Conservation (phyloP, 2,797 vertebrate genomes). For the Pangasius sanitwongsei region DNA sequence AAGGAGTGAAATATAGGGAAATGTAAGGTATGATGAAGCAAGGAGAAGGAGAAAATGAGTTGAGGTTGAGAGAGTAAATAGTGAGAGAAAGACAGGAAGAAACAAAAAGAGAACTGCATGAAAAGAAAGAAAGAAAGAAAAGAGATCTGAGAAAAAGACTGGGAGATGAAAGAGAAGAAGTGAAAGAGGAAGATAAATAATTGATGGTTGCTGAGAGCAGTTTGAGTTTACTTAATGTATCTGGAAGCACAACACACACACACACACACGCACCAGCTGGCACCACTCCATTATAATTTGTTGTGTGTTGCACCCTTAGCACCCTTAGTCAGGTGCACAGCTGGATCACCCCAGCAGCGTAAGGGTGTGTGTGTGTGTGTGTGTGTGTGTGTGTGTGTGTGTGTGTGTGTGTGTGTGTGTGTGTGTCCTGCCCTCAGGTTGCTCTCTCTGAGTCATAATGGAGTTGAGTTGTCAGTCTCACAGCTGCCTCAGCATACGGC, state of each 20-base stretch:
- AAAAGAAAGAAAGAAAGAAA: neutral
- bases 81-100: neutral
- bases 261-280: slow-evolving; percentile 20
- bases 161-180: slow-evolving; percentile 16
- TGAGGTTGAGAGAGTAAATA: neutral
- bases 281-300: slow-evolving; percentile 34
- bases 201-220: slow-evolving; percentile 82
- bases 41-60: neutral
- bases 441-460: slow-evolving; percentile 71
- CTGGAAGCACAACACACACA: slow-evolving; percentile 70
- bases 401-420: slow-evolving; percentile 59
- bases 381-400: slow-evolving; percentile 9
- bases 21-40: neutral
- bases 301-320: slow-evolving; percentile 32
- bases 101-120: neutral
- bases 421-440: slow-evolving; percentile 70
- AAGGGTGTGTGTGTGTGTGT: slow-evolving; percentile 23
- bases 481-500: slow-evolving; percentile 58
- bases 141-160: slow-evolving; percentile 28
- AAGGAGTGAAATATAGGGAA: neutral
- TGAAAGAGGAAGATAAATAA: slow-evolving; percentile 70
- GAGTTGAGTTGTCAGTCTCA: slow-evolving; percentile 55
- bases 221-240: slow-evolving; percentile 86
- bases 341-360: slow-evolving; percentile 71
- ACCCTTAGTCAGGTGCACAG: slow-evolving; percentile 65